Base-by-base conservation (phyloP, 2,888 invertebrate genomes). In the Camponotus fellah region DNA sequence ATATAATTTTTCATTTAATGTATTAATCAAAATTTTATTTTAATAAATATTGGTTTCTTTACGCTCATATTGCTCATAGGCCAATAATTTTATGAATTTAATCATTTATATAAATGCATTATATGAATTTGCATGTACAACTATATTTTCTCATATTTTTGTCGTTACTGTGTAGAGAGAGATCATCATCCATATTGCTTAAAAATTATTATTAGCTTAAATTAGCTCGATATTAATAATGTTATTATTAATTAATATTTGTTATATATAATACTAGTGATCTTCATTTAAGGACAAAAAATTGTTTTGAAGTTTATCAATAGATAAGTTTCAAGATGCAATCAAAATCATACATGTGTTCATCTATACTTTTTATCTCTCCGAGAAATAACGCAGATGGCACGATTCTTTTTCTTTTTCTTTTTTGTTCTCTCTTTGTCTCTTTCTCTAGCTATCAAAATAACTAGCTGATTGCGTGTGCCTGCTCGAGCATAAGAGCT, bases 381-480 rank as follows among this genome's bases (percentile, higher is more conserved):
- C 68, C 60, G 82, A 82, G 85, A 88, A 89, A 86, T 66, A 84
- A 74, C 83, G 83, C 90, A 90, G 89, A 89, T 86, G 85, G 66
- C 82, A 81, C 66, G 74, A 71, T 21, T 69, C 86, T 53, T 40
- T 40, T n/a, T 60, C 26, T 60, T 32, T 32, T 14, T 60, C 9
- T 60, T 32, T 32, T 26, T 60, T 12, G 14, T 12, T 62, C 17
- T 62, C 62, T 62, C 32, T n/a, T 4, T 32, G 26, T 60, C 26
- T 60, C 60, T 32, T 17, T 26, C 14, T 64, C 34, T 68, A 80
- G 85, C 87, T 87, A 86, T 91, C 84, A 88, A 90, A 91, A 89
- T 91, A 90, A 88, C 88, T 90, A 87, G 87, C 85, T 86, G 85
- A 91, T 91, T 89, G 89, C 91, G 87, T 91, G 91, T 80, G 86